Evolutionary conservation across 2,113 vertebrate species (phyloP), one percentile per base, ranked within the genome.

Genomic region (Anoplopoma fimbria): DNA sequence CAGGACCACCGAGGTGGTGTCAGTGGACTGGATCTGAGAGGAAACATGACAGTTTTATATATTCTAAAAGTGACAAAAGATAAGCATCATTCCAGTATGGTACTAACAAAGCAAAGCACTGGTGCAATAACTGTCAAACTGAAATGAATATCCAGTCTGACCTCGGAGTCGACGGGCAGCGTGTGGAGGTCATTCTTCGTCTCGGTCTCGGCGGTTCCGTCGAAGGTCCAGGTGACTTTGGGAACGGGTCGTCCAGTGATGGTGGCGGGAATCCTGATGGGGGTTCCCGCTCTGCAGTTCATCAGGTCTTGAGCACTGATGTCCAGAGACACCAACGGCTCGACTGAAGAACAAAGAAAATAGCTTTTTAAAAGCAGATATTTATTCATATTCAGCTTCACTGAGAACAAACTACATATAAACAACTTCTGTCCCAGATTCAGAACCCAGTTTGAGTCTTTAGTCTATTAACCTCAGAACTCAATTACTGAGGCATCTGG

Each of bases 151-250:
- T 23, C 25, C 23, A 17, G 29, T 60, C 74, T 93, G 95, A 99
- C 98, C 96, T 98, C 95, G 77, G 97, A 96, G 94, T 97, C 97
- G 67, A 96, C 81, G 6, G 98, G 98, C 87, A 99, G 88, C n/a
- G 90, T 97, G 87, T 99, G 97, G 38, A 96, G 90, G 45, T 96
- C 96, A 47, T 99, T 97, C 96, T 99, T 99, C 88, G 95, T 91
- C 79, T 96, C 90, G 1, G 96, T 97, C 91, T 95, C 96, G 5
- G 98, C 97, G 25, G 96, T 94, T 87, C 98, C 98, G 31, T 99
- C 97, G 73, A 97, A 99, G 58, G 96, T 97, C 98, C 98, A 99
- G 86, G 95, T 97, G 77, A 97, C 95, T 91, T 96, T 97, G 69
- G 98, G 98, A 83, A 95, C 70, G 14, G 98, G 98, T 42, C 97